Evolutionary conservation across 2,113 vertebrate genomes (phyloP).

Genomic region (Tetrax tetrax): DNA sequence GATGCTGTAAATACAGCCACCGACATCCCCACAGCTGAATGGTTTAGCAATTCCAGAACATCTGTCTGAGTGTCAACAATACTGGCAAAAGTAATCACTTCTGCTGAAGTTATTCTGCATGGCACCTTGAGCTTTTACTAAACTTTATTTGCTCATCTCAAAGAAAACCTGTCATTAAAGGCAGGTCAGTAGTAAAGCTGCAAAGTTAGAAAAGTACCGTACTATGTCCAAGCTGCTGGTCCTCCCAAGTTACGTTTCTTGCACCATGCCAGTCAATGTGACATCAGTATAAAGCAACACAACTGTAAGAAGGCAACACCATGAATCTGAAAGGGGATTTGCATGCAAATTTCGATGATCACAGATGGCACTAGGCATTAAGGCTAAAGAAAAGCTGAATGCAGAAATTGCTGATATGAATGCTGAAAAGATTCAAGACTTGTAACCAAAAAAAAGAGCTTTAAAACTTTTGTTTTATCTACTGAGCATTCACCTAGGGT

Average conservation of each 20-base stretch:
- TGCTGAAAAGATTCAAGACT: not conserved
- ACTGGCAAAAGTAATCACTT: not conserved
- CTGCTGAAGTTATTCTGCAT: not conserved
- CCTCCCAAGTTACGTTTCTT: not conserved
- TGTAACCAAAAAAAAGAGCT: not conserved
- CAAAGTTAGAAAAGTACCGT: not conserved
- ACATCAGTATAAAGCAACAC: not conserved
- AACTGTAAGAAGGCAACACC: not conserved
- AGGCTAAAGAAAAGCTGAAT: not conserved
- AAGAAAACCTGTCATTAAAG: not conserved
- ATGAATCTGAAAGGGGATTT: not conserved
- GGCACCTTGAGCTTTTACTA: not conserved
- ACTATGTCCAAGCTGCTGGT: not conserved
- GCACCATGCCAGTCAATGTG: not conserved
- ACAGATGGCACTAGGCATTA: not conserved
- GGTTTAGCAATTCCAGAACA: not conserved
- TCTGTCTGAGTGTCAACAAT: not conserved
- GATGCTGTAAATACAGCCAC: not conserved
- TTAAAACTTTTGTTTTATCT: not conserved
- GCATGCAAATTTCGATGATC: not conserved
- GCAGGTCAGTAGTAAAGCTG: not conserved
- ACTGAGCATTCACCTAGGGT: not conserved
- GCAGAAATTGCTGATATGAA: not conserved
- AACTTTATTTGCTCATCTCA: not conserved
- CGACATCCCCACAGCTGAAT: not conserved